Conservation (phyloP, 2,113 vertebrate species). For the Passer montanus region DNA sequence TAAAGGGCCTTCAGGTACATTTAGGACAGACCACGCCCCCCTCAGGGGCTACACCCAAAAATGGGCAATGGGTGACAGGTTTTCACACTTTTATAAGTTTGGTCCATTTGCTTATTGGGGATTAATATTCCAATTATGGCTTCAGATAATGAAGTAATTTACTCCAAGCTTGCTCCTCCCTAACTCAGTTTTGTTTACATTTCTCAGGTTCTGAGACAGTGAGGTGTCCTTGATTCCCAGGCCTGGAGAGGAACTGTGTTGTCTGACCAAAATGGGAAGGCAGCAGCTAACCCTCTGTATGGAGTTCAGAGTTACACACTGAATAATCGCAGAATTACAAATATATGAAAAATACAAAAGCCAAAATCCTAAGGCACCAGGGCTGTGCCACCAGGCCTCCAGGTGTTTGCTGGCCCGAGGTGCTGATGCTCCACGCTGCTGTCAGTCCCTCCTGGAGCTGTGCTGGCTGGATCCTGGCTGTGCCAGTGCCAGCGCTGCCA, state of each 20-base stretch:
- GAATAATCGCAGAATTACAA: not conserved
- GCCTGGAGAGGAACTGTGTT: not conserved
- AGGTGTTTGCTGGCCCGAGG: fast-evolving
- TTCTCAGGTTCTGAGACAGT: fast-evolving
- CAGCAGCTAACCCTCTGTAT: fast-evolving
- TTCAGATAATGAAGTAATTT: not conserved
- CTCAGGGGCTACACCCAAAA: too few species aligned
- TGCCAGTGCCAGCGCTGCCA: not conserved
- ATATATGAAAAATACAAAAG: not conserved
- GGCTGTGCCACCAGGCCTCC: not conserved
- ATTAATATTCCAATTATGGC: not conserved
- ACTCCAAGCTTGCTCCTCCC: not conserved
- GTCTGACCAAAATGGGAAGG: not conserved
- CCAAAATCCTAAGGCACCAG: not conserved
- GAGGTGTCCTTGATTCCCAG: not conserved
- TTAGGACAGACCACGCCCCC: not conserved
- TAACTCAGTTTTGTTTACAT: not conserved
- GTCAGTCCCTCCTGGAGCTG: fast-evolving
- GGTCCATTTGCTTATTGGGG: not conserved
- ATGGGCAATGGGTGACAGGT: fast-evolving
- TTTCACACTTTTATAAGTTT: not conserved
- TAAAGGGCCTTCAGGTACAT: not conserved
- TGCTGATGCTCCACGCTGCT: fast-evolving
- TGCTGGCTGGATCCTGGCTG: not conserved
- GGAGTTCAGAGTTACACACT: not conserved